Percentiles rank a stretch among this genome's conserved stretches.
phyloP scores from a whole-genome alignment of 2,888 invertebrate genomes.

The Phytoseiulus persimilis region DNA sequence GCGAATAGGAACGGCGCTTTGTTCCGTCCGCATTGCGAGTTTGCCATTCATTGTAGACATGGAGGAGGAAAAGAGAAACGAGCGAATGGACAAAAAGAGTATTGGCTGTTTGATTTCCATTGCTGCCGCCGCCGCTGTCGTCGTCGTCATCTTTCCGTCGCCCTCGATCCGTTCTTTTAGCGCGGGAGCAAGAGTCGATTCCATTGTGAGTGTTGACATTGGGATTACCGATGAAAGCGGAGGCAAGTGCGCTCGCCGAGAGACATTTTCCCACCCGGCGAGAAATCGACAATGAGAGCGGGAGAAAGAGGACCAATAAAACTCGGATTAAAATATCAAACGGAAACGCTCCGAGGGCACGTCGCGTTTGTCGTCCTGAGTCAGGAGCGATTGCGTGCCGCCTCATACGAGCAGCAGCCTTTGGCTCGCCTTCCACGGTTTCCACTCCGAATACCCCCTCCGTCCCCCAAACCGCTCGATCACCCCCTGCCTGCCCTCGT shows the following conservation, averaged over 20 bases:
- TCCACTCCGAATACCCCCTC: neutral
- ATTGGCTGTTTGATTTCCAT: constrained; percentile 5
- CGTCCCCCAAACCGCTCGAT: neutral
- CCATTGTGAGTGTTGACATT: constrained; percentile 5
- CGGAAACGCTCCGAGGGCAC: constrained; percentile 33
- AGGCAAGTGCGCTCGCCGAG: neutral
- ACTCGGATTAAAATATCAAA: constrained; percentile 38
- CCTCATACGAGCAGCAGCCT: neutral
- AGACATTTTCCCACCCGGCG: neutral
- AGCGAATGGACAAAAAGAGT: neutral
- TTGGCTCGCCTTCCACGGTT: neutral
- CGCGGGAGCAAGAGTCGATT: neutral
- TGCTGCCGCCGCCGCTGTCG: neutral
- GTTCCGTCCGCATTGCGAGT: neutral
- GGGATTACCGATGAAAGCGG: neutral
- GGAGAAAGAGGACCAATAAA: constrained; percentile 14
- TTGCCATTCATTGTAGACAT: neutral
- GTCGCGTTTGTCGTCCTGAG: constrained; percentile 27
- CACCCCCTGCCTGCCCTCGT: no score
- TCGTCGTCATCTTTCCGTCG: neutral
- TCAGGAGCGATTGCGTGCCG: neutral
- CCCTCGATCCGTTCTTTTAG: neutral
- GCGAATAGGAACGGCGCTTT: neutral
- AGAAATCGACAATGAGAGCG: constrained; percentile 9
- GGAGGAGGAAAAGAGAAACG: neutral